Evolutionary conservation across 2,888 invertebrate species (phyloP), one percentile per base, ranked within the genome.

Genomic region (Plagiodera versicolora): DNA sequence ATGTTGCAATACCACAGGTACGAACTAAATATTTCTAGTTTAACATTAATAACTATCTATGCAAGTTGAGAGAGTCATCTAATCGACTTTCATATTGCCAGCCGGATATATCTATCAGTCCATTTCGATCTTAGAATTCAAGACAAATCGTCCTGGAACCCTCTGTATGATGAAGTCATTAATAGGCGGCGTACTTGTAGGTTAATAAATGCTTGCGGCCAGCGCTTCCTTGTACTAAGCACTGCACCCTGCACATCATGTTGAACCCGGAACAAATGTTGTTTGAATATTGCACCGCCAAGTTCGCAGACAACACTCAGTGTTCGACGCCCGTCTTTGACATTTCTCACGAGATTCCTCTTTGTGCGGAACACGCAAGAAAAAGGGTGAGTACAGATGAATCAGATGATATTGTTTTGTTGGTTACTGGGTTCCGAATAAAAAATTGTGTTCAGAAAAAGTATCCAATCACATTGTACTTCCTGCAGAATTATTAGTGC

Each of bases 181-280:
- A 10, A 39, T 14, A 6, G n/a, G 16, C 10, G 3, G 5, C 39
- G 39, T 39, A 39, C 16, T 39, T 39, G 74, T 55, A 75, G 61
- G 67, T 72, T 5, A 71, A 72, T 11, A 69, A 73, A 45, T 76
- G 76, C 64, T 56, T 73, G 16, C 79, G 80, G 64, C 75, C 79
- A 1, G 88, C 91, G 2, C 74, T 93, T 69, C 91, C 92, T 0
- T 91, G 89, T 76, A 89, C 92, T 0, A 87, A 91, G 61, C 90
- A 94, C 77, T 96, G 95, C 79, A 83, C 89, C 39, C 81, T 87
- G 63, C 96, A 96, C 82, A 91, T 95, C 70, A 91, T 93, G 81
- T 84, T 88, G 65, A 93, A 94, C 77, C 85, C 88, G 9, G 92
- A 93, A 72, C 95, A 96, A 81, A 76, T 79, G 46, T 67, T 81